phyloP scores from a whole-genome alignment of 1,140 invertebrate genomes.

The Camponotus pennsylvanicus region DNA sequence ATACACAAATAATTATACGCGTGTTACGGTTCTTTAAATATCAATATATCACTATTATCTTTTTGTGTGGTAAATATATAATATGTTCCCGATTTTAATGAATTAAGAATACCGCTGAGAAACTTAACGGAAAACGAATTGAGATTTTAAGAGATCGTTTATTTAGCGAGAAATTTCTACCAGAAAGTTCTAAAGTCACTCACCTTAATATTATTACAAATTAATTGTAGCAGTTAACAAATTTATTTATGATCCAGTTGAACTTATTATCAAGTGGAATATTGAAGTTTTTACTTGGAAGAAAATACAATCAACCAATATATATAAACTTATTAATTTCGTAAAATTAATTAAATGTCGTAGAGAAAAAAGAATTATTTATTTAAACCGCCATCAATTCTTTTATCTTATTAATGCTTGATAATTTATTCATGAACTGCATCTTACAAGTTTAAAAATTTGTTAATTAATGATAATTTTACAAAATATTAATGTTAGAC shows the following conservation, averaged over 20 bases:
- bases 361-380: neutral
- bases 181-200: slow-evolving; percentile 20
- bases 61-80: slow-evolving; percentile 13
- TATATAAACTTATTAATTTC: neutral
- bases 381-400: neutral
- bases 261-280: slow-evolving; percentile 14
- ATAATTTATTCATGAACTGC: too few relatives aligned
- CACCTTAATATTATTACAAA: slow-evolving; percentile 38
- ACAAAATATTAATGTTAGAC: neutral
- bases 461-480: neutral
- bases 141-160: slow-evolving; percentile 18
- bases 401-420: neutral
- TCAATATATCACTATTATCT: slow-evolving; percentile 40
- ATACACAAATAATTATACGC: slow-evolving; percentile 18
- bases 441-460: neutral
- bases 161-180: slow-evolving; percentile 7
- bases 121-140: slow-evolving; percentile 7
- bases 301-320: neutral
- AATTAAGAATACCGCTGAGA: neutral
- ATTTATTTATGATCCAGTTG: slow-evolving; percentile 11
- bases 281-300: neutral
- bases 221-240: slow-evolving; percentile 9
- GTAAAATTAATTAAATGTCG: neutral
- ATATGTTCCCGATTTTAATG: neutral
- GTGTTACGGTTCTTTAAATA: slow-evolving; percentile 27